Percentiles rank a stretch among this genome's conserved stretches.
Evolutionary conservation across 1,140 invertebrate genomes (phyloP).

Genomic region (Aleiodes sp.): DNA sequence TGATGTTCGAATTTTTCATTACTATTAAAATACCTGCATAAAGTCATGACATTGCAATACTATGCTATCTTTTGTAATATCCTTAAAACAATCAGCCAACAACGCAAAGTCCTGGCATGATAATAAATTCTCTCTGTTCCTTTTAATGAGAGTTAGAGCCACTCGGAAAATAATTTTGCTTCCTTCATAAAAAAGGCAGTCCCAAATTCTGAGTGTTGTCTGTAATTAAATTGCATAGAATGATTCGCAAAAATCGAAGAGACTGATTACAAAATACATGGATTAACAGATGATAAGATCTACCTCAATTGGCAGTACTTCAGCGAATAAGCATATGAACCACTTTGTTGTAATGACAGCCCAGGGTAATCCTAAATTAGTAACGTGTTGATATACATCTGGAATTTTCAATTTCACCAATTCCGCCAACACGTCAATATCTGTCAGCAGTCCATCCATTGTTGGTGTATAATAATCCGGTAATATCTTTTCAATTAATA

Average conservation of each 20-base stretch:
- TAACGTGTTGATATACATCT: constrained; percentile 81
- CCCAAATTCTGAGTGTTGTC: constrained; percentile 93
- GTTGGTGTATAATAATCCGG: constrained; percentile 89
- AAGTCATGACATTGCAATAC: constrained; percentile 85
- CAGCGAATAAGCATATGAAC: constrained; percentile 93
- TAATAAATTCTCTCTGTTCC: constrained; percentile 76
- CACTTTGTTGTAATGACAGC: constrained; percentile 90
- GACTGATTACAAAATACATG: no score
- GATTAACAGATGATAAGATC: constrained; percentile 27
- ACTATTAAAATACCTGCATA: constrained; percentile 74
- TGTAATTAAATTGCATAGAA: no score
- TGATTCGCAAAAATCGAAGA: no score
- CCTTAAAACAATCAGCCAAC: constrained; percentile 80
- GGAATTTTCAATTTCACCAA: constrained; percentile 83
- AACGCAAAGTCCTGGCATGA: constrained; percentile 79
- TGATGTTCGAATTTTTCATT: constrained; percentile 21
- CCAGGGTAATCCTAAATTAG: constrained; percentile 82
- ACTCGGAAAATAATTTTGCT: constrained; percentile 88
- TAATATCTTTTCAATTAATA: constrained; percentile 85
- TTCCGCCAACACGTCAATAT: constrained; percentile 88
- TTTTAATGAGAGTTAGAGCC: constrained; percentile 82
- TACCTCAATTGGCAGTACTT: constrained; percentile 89
- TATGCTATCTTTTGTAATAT: constrained; percentile 76
- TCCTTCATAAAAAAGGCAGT: constrained; percentile 94
- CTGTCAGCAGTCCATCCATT: constrained; percentile 87